Evolutionary conservation across 2,888 invertebrate species (phyloP).

Genomic region (Ceratothoa steindachneri): DNA sequence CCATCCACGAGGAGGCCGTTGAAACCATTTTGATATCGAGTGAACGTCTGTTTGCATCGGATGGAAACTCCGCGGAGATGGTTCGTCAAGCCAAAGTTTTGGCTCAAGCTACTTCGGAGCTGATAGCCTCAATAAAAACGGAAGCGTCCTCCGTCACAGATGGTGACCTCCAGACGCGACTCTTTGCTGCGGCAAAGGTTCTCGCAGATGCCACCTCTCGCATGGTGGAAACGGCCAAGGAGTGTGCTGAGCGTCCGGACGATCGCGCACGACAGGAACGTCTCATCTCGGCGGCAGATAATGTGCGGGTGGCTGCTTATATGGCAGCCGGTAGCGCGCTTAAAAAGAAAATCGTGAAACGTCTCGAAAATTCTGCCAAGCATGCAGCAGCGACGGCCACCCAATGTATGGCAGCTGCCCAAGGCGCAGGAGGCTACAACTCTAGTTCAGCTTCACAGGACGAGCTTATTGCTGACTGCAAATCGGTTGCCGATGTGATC

Average conservation of each 20-base stretch:
- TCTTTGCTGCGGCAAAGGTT: constrained; percentile 90
- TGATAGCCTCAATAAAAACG: constrained; percentile 88
- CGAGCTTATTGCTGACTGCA: constrained; percentile 69
- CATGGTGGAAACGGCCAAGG: constrained; percentile 93
- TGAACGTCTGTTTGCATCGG: constrained; percentile 76
- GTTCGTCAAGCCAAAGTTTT: constrained; percentile 83
- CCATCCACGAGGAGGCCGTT: constrained; percentile 71
- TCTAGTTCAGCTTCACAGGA: constrained; percentile 67
- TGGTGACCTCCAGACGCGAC: constrained; percentile 79
- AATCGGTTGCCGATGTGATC: constrained; percentile 65
- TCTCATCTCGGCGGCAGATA: constrained; percentile 83
- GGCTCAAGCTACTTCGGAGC: constrained; percentile 88
- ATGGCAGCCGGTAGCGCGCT: constrained; percentile 78
- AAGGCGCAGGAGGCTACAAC: constrained; percentile 72
- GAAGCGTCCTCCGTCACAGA: constrained; percentile 77
- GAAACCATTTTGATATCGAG: constrained; percentile 86
- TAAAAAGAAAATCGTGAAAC: constrained; percentile 67
- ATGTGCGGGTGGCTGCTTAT: constrained; percentile 79
- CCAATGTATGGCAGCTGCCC: constrained; percentile 83
- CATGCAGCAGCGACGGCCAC: constrained; percentile 83
- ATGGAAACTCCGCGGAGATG: constrained; percentile 89
- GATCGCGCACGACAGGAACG: constrained; percentile 69
- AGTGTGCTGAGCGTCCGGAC: constrained; percentile 79
- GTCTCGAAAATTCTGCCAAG: constrained; percentile 63
- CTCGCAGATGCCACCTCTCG: constrained; percentile 91